These are phyloP conservation scores for Sphenopsis melanotis DNA, from an alignment of 2,797 vertebrate species.

Conservation along the genomic window DNA sequence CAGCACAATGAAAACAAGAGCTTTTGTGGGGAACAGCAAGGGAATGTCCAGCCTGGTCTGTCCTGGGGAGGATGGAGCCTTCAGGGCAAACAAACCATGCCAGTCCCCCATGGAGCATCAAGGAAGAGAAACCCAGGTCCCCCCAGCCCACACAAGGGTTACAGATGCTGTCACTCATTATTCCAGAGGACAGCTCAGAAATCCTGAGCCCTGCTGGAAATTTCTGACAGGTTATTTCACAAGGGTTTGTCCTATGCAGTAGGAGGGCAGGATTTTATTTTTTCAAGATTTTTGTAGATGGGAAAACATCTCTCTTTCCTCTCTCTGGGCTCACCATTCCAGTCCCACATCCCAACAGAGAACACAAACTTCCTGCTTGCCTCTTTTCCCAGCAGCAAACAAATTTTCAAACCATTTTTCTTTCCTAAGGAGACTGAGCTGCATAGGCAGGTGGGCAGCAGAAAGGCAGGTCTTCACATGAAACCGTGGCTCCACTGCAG, in stretches of 20 bases:
- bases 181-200: neutral
- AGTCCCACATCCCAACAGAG: neutral
- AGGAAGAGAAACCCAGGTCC: neutral
- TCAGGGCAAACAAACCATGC: neutral
- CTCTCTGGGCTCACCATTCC: neutral
- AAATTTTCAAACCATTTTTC: neutral
- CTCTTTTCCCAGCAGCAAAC: neutral
- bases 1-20: neutral
- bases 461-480: neutral
- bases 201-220: neutral
- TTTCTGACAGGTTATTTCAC: neutral
- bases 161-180: fast-evolving
- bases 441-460: neutral
- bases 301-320: neutral
- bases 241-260: neutral
- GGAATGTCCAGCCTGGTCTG: neutral
- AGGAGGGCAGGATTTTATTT: neutral
- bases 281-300: neutral
- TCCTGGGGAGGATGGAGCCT: neutral
- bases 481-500: neutral
- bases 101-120: neutral
- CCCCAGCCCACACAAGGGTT: neutral
- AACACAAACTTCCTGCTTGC: neutral
- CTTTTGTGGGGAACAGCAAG: fast-evolving
- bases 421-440: neutral